Conservation (phyloP, 2,113 vertebrate genomes). For the Irena cyanogastra region DNA sequence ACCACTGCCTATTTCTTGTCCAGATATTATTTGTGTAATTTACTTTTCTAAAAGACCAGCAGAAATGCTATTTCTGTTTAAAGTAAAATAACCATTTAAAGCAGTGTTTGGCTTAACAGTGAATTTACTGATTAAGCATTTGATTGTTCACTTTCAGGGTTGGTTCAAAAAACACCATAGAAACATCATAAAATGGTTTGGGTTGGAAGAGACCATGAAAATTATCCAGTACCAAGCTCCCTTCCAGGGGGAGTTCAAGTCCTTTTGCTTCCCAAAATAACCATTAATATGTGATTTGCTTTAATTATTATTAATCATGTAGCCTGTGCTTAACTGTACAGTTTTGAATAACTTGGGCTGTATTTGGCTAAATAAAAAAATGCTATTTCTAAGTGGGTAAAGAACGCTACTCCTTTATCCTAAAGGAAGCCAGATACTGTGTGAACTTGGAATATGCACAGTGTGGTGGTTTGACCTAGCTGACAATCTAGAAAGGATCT, state of each 20-base stretch:
- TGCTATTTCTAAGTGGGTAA: neutral
- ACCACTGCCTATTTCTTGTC: neutral
- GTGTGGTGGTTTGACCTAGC: neutral
- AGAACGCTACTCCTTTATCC: neutral
- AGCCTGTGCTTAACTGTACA: neutral
- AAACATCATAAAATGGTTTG: neutral
- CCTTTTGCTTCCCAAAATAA: neutral
- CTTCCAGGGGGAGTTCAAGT: neutral
- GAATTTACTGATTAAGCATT: conserved; percentile 25
- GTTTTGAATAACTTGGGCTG: neutral
- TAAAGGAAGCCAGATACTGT: neutral
- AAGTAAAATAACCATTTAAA: neutral
- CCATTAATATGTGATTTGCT: neutral
- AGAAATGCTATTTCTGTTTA: neutral
- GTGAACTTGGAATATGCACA: neutral
- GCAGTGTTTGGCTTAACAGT: neutral
- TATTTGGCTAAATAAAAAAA: neutral
- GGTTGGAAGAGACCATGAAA: neutral
- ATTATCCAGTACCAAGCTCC: neutral
- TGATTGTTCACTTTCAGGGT: conserved; percentile 30
- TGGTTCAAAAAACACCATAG: neutral
- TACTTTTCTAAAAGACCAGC: neutral
- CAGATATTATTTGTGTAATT: neutral
- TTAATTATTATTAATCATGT: neutral
- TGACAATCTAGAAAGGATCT: neutral